Evolutionary conservation across 2,797 vertebrate species (phyloP).

Genomic region (Rousettus madagascariensis): DNA sequence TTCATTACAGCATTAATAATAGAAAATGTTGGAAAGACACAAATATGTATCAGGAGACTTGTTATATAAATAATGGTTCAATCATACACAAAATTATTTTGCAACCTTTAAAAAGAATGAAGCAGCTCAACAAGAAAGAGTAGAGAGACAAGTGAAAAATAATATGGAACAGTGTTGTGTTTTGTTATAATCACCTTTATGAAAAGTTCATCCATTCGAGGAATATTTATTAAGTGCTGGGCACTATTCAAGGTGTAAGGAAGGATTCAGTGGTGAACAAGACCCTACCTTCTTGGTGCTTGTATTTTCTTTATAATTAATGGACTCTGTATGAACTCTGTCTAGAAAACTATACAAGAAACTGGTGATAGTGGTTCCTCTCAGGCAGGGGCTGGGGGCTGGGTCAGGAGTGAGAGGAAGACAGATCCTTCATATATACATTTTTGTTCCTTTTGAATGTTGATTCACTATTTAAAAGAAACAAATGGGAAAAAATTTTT

Average conservation of each 20-base stretch:
- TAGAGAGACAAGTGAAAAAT: constrained; percentile 6
- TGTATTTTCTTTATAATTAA: neutral
- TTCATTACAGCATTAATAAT: neutral
- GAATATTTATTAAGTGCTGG: neutral
- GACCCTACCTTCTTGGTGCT: neutral
- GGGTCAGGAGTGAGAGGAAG: neutral
- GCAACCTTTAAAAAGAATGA: neutral
- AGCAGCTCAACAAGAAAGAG: neutral
- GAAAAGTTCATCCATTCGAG: neutral
- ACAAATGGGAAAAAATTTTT: neutral
- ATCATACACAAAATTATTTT: neutral
- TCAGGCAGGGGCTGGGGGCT: too few relatives aligned
- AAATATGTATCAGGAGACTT: neutral
- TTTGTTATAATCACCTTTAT: neutral
- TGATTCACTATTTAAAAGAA: neutral
- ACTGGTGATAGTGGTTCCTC: neutral
- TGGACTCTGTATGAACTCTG: neutral
- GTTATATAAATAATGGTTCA: neutral
- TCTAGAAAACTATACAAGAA: neutral
- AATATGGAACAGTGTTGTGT: neutral
- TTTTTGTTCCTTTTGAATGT: constrained; percentile 13
- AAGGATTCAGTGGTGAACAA: neutral
- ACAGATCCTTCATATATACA: neutral
- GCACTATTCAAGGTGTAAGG: neutral
- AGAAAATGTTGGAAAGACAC: constrained; percentile 21